Evolutionary conservation across 2,797 vertebrate genomes (phyloP).

Genomic region (Parauchenoglanis ngamensis): DNA sequence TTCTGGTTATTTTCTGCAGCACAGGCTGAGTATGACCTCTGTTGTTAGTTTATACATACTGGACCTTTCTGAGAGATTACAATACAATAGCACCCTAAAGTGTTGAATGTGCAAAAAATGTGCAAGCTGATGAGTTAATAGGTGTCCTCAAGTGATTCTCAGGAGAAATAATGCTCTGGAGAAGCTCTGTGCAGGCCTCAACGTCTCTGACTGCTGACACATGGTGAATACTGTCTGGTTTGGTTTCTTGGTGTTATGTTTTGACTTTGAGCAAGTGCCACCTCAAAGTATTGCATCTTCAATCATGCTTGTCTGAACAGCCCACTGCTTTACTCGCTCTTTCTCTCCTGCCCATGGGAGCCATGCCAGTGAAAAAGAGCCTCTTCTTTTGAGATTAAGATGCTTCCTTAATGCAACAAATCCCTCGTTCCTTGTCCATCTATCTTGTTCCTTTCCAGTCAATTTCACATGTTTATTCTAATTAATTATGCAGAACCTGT

Average conservation of each 20-base stretch:
- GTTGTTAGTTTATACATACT: background rate
- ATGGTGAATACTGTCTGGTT: constrained; percentile 29
- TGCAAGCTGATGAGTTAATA: constrained; percentile 48
- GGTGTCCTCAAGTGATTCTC: constrained; percentile 31
- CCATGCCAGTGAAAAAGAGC: background rate
- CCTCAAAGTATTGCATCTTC: constrained; percentile 27
- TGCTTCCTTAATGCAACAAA: constrained; percentile 21
- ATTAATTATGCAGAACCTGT: background rate
- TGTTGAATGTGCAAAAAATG: constrained; percentile 15
- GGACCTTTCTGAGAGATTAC: background rate
- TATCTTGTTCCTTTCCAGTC: background rate
- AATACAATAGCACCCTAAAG: background rate
- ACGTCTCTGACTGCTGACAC: constrained; percentile 29
- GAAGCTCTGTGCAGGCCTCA: constrained; percentile 5
- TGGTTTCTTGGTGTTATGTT: constrained; percentile 35
- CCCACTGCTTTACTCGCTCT: background rate
- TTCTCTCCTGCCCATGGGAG: constrained; percentile 4
- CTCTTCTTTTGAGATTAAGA: constrained; percentile 30
- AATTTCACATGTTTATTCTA: background rate
- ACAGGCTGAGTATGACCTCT: background rate
- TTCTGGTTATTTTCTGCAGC: background rate
- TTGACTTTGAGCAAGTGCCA: constrained; percentile 23
- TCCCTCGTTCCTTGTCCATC: background rate
- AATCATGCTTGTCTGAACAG: constrained; percentile 53
- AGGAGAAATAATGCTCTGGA: constrained; percentile 19